A percentile compares a stretch with the other conserved stretches of the same genome.
These are phyloP conservation scores for Opisthograptis luteolata DNA, from an alignment of 2,888 invertebrate genomes.

Conservation along the genomic window DNA sequence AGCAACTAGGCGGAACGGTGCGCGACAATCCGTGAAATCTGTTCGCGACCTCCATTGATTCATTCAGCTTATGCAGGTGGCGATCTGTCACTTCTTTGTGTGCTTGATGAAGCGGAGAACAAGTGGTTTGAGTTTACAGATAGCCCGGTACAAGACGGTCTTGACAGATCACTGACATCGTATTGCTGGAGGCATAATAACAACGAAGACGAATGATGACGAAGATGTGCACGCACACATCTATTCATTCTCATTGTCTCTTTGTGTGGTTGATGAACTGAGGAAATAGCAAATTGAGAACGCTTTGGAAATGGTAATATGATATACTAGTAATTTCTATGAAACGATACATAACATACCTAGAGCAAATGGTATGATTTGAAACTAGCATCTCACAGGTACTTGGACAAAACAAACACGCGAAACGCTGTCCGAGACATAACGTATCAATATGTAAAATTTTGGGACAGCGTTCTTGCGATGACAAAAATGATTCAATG, in stretches of 20 bases:
- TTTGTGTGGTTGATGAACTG: not conserved
- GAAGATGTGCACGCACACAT: too few species aligned
- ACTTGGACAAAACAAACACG: too few species aligned
- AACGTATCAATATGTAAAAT: too few species aligned
- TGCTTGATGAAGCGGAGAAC: conserved; percentile 10
- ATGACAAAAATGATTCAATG: too few species aligned
- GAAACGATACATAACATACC: too few species aligned
- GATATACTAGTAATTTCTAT: too few species aligned
- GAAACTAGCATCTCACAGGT: too few species aligned
- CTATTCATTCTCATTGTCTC: too few species aligned
- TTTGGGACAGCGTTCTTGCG: too few species aligned
- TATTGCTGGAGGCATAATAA: not conserved
- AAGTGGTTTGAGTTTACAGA: not conserved
- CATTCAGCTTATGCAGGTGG: conserved; percentile 28
- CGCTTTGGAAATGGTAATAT: too few species aligned
- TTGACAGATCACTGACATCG: not conserved
- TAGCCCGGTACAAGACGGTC: not conserved
- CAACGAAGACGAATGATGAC: not conserved
- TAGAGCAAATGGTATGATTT: too few species aligned
- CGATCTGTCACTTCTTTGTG: conserved; percentile 35
- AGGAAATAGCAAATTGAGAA: not conserved
- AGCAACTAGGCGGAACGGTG: conserved; percentile 47
- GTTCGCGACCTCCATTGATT: conserved; percentile 39
- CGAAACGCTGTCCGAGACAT: too few species aligned
- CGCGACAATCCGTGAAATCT: conserved; percentile 56